A percentile compares a stretch with the other conserved stretches of the same genome.
phyloP scores from a whole-genome alignment of 2,113 vertebrate genomes.

The Plotosus lineatus region DNA sequence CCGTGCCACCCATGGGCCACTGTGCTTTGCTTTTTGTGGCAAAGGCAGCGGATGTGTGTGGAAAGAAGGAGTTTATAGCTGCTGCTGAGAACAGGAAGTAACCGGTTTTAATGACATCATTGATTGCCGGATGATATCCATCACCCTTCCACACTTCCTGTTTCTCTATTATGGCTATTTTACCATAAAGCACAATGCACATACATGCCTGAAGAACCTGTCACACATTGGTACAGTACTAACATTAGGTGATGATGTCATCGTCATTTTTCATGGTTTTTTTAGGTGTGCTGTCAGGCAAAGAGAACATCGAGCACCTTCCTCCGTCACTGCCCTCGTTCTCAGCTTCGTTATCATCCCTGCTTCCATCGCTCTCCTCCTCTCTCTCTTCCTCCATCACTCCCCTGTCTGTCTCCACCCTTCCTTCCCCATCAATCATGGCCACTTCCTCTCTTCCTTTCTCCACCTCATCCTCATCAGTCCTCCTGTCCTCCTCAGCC shows the following conservation, averaged over 20 bases:
- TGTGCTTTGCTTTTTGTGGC: too few species aligned
- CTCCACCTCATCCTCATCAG: not conserved
- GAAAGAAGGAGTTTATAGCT: too few species aligned
- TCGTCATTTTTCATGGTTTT: not conserved
- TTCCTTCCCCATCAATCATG: constrained; percentile 1
- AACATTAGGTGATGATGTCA: not conserved
- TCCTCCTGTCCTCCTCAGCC: constrained; percentile 26
- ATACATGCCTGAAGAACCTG: not conserved
- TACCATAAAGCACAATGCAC: not conserved
- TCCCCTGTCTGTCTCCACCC: constrained; percentile 18
- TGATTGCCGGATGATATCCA: too few species aligned
- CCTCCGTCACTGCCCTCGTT: constrained; percentile 20
- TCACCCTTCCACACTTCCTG: too few species aligned
- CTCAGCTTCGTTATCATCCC: constrained; percentile 24
- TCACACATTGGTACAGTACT: not conserved
- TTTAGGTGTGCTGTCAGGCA: constrained; percentile 36
- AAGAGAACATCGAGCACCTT: constrained; percentile 13
- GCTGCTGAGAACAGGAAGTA: too few species aligned
- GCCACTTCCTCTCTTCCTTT: constrained; percentile 24
- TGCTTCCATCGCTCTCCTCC: constrained; percentile 16
- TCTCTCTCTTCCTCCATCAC: constrained; percentile 13
- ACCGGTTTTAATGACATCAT: too few species aligned
- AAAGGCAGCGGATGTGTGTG: too few species aligned
- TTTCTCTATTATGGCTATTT: too few species aligned
- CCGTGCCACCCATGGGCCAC: too few species aligned